A percentile compares a stretch with the other conserved stretches of the same genome.
Evolutionary conservation across 2,888 invertebrate species (phyloP).

Genomic region (Gerris lacustris): DNA sequence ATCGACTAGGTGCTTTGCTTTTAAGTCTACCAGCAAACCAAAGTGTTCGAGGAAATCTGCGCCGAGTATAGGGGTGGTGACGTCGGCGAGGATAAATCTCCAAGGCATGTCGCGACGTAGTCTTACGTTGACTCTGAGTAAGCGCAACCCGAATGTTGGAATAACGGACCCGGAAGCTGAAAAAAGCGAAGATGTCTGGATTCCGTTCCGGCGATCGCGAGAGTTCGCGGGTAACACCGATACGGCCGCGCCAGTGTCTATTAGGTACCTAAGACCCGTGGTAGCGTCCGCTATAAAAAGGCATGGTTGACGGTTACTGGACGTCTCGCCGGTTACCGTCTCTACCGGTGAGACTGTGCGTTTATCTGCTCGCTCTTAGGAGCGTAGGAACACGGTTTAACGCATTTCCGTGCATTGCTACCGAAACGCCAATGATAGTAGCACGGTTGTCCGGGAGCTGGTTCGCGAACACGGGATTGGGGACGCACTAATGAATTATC

Average conservation of each 20-base stretch:
- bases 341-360: slow-evolving; percentile 17
- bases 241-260: slow-evolving; percentile 16
- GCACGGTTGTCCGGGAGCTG: background rate
- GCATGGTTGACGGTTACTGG: slow-evolving; percentile 14
- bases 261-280: slow-evolving; percentile 1
- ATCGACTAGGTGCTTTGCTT: background rate
- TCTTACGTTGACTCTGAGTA: slow-evolving; percentile 20
- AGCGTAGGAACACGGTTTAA: slow-evolving; percentile 17
- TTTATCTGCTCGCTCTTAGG: background rate
- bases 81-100: background rate
- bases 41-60: background rate
- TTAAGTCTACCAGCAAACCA: background rate
- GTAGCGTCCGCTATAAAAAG: slow-evolving; percentile 10
- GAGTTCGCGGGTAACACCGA: slow-evolving; percentile 4
- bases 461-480: background rate
- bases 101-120: slow-evolving; percentile 18
- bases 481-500: background rate
- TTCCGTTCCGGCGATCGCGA: background rate
- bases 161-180: slow-evolving; percentile 24
- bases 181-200: slow-evolving; percentile 7
- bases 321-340: slow-evolving; percentile 15
- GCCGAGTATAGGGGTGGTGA: background rate
- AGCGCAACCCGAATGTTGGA: slow-evolving; percentile 19
- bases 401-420: slow-evolving; percentile 20
- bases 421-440: slow-evolving; percentile 16